Percentiles rank a stretch among this genome's conserved stretches.
These are phyloP conservation scores for Pogonomyrmex californicus DNA, from an alignment of 1,140 invertebrate species.

Conservation along the genomic window DNA sequence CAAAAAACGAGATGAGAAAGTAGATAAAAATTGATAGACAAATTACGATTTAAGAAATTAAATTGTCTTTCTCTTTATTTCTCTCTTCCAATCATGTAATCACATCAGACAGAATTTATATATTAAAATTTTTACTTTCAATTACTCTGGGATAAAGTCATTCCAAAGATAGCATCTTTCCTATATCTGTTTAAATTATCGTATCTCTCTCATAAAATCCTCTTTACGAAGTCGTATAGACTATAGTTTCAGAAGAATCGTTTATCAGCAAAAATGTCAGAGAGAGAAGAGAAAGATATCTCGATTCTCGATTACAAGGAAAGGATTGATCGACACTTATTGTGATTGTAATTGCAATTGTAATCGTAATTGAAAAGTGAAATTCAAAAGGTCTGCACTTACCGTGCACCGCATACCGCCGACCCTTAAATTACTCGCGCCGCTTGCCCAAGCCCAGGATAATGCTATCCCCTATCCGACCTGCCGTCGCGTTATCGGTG, in stretches of 20 bases:
- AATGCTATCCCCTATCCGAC: not conserved
- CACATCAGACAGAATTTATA: not conserved
- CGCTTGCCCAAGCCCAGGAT: not conserved
- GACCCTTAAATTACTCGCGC: not conserved
- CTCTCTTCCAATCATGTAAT: not conserved
- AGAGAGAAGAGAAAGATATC: not conserved
- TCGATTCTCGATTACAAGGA: not conserved
- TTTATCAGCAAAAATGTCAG: not conserved
- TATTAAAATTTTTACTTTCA: not conserved
- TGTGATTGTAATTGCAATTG: too few species aligned
- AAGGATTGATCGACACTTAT: not conserved
- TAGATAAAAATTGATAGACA: not conserved
- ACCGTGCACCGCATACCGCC: conserved; percentile 76
- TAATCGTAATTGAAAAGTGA: not conserved
- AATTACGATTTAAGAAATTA: not conserved
- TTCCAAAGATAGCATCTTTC: not conserved
- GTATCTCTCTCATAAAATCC: not conserved
- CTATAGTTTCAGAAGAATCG: not conserved
- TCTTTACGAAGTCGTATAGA: not conserved
- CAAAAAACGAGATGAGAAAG: not conserved
- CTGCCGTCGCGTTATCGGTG: not conserved
- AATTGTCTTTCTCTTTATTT: not conserved
- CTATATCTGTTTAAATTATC: not conserved
- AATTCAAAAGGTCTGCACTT: conserved; percentile 58
- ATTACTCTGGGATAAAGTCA: not conserved